Evolutionary conservation across 2,113 vertebrate genomes (phyloP).

Genomic region (Gallinago paraguaiae): DNA sequence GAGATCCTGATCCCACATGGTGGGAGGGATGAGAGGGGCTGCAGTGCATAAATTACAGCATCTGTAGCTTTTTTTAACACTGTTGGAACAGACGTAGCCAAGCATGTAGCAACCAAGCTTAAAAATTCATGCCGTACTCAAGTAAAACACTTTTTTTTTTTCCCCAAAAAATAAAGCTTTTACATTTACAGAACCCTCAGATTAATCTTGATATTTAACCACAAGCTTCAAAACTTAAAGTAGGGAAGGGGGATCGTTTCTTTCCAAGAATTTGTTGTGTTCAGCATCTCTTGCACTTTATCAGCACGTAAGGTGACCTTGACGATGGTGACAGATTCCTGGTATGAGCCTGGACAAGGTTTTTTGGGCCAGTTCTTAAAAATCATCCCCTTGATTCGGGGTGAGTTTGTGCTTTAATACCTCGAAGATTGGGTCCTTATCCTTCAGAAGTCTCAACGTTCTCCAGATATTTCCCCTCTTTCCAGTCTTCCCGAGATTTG

Average conservation of each 20-base stretch:
- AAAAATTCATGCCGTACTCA: background rate
- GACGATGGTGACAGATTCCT: background rate
- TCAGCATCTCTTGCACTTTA: fast-evolving
- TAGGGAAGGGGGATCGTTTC: background rate
- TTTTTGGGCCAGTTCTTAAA: background rate
- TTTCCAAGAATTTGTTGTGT: background rate
- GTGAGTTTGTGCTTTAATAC: background rate
- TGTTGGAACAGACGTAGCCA: background rate
- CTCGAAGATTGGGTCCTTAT: background rate
- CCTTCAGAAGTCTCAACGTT: background rate
- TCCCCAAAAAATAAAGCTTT: background rate
- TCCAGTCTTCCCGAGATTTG: background rate
- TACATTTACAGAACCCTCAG: background rate
- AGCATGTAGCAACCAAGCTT: background rate
- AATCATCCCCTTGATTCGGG: fast-evolving
- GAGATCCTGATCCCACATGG: background rate
- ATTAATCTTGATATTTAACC: background rate
- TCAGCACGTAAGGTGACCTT: background rate
- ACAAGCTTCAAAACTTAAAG: background rate
- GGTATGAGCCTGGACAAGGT: background rate
- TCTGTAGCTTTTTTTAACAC: background rate
- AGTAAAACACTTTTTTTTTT: background rate
- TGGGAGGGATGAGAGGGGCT: background rate
- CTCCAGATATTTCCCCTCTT: background rate
- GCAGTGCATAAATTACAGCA: background rate